Evolutionary conservation across 2,888 invertebrate genomes (phyloP), one percentile per base, ranked within the genome.

Genomic region (Aproaerema taeniolella): DNA sequence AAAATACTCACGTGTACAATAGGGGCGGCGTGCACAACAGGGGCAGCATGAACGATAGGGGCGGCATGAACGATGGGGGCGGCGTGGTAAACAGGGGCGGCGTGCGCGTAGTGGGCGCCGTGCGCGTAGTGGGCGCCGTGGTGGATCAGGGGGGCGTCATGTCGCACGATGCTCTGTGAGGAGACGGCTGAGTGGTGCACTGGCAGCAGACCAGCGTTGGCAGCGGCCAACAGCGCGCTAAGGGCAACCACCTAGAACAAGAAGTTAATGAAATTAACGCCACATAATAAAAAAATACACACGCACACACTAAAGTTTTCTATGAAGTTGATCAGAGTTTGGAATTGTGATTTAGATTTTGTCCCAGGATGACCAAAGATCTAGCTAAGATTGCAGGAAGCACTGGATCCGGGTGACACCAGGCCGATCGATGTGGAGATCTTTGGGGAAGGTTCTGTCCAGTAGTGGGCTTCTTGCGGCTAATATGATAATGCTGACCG

Each of bases 141-240:
- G 48, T 65, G 68, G 57, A 83, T 83, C 24, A 62, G 73, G 2
- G 83, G 80, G 12, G 73, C 67, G 41, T 82, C 85, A 42, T 85
- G 85, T 39, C 78, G 82, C 44, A 87, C 66, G 55, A 87, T 85
- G 75, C 80, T 86, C 53, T 87, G 87, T 26, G 86, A 86, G n/a
- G 87, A 87, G 17, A 85, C 70, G n/a, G 83, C 86, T 8, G 64
- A 60, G 58, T 87, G 86, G 66, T 82, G 82, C 46, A 60, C 55
- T 42, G 73, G 78, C 58, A 78, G 82, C 49, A 90, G 66, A 41
- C 90, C 90, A 33, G 89, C 90, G 60, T 81, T 87, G 55, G 87
- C 87, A 14, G 88, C 75, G 42, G 80, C 82, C 81, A 88, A 55
- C 64, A 87, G 67, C 65, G 85, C 78, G 72, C 80, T 69, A 52